These are phyloP conservation scores for Bubo scandiacus DNA, from an alignment of 2,113 vertebrate genomes.

Conservation along the genomic window DNA sequence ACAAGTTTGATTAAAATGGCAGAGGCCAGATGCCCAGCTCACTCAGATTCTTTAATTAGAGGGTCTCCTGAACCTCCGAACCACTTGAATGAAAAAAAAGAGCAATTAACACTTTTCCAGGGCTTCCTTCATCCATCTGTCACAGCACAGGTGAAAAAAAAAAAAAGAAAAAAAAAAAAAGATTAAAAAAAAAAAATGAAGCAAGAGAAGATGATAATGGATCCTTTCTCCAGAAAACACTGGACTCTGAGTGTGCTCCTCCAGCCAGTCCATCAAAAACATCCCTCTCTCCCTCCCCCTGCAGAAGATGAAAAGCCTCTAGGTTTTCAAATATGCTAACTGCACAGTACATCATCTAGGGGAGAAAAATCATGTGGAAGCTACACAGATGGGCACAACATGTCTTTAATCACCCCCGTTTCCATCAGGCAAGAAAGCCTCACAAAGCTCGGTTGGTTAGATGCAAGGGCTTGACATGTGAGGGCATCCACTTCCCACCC, in stretches of 20 bases:
- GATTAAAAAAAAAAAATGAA: not conserved
- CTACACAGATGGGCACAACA: constrained; percentile 43
- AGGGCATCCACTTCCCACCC: constrained; percentile 30
- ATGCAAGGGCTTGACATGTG: constrained; percentile 50
- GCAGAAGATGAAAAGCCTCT: not conserved
- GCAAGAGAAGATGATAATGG: constrained; percentile 22
- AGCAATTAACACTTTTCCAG: constrained; percentile 80
- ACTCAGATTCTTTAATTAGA: constrained; percentile 84
- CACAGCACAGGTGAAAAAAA: constrained; percentile 74
- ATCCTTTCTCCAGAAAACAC: constrained; percentile 45
- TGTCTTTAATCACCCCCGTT: constrained; percentile 56
- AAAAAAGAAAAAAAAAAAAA: not conserved
- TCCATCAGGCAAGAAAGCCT: constrained; percentile 48
- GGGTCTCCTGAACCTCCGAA: constrained; percentile 78
- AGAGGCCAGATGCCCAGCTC: constrained; percentile 82
- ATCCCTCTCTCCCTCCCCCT: not conserved
- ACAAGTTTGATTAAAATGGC: constrained; percentile 71
- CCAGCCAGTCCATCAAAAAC: constrained; percentile 40
- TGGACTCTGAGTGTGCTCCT: constrained; percentile 53
- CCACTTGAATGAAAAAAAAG: constrained; percentile 74
- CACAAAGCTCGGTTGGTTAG: not conserved
- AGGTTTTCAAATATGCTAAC: constrained; percentile 64
- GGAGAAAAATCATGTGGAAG: constrained; percentile 49
- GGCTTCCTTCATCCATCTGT: constrained; percentile 75
- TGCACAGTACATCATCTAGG: not conserved